Conservation (phyloP, 2,113 vertebrate species). For the Sterrhoptilus dennistouni region DNA sequence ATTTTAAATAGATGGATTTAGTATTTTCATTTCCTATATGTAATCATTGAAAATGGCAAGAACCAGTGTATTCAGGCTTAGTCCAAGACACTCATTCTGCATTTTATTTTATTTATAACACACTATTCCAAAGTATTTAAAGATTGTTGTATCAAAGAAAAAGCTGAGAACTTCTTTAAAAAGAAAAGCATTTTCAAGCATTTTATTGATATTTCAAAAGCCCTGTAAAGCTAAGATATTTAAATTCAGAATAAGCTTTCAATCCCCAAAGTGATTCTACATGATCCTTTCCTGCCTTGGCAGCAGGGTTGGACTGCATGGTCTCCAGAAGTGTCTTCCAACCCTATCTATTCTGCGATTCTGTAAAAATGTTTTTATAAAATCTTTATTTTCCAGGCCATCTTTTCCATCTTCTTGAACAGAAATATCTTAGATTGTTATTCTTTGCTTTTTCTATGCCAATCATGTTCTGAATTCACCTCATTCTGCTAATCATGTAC, state of each 20-base stretch:
- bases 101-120: not conserved
- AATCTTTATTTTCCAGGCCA: not conserved
- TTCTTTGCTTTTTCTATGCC: not conserved
- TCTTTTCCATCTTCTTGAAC: not conserved
- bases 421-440: not conserved
- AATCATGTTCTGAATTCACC: not conserved
- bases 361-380: not conserved
- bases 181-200: not conserved
- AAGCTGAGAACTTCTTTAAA: not conserved
- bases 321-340: not conserved
- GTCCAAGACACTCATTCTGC: not conserved
- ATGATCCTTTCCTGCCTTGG: not conserved
- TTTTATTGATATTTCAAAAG: not conserved
- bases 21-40: not conserved
- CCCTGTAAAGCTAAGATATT: not conserved
- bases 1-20: not conserved
- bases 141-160: not conserved
- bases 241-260: not conserved
- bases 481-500: not conserved
- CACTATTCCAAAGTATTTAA: not conserved
- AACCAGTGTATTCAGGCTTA: not conserved
- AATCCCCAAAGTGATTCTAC: not conserved
- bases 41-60: not conserved
- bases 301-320: rapidly evolving
- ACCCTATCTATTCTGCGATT: not conserved